phyloP scores from a whole-genome alignment of 2,797 vertebrate genomes.

The Phrynocephalus vlangalii region DNA sequence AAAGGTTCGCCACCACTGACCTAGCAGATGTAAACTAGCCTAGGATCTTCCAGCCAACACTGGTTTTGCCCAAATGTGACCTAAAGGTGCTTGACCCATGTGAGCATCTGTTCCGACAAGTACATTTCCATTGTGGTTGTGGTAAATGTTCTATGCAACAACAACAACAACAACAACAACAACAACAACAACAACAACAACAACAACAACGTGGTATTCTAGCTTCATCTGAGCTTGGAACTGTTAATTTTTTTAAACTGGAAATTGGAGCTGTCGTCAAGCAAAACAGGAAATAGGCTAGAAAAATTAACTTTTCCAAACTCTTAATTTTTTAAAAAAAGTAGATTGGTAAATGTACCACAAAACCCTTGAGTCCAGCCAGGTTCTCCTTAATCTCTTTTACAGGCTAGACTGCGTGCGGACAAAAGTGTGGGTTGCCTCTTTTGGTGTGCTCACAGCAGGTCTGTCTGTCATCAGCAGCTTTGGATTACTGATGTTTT shows the following conservation, averaged over 20 bases:
- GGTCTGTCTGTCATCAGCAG: slow-evolving; percentile 84
- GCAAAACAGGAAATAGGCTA: no score
- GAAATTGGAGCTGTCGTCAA: no score
- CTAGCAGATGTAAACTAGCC: no score
- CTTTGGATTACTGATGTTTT: slow-evolving; percentile 84
- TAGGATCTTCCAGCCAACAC: no score
- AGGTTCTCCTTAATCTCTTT: slow-evolving; percentile 26
- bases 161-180: no score
- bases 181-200: no score
- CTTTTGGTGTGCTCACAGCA: slow-evolving; percentile 81
- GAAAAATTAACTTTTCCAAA: no score
- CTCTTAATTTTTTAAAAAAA: no score
- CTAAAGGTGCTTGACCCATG: background rate
- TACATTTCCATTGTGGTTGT: background rate
- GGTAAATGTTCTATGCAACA: background rate
- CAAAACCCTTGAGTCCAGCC: background rate
- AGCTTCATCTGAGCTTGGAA: background rate
- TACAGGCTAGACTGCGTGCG: slow-evolving; percentile 82
- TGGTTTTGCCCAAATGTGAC: no score
- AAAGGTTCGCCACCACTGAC: no score
- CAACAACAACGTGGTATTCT: background rate
- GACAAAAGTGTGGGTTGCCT: slow-evolving; percentile 85
- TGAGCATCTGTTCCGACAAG: background rate
- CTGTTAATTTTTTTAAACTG: no score
- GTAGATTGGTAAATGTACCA: background rate